Evolutionary conservation across 2,888 invertebrate genomes (phyloP), one percentile per base, ranked within the genome.

Genomic region (Xylophagus ater): DNA sequence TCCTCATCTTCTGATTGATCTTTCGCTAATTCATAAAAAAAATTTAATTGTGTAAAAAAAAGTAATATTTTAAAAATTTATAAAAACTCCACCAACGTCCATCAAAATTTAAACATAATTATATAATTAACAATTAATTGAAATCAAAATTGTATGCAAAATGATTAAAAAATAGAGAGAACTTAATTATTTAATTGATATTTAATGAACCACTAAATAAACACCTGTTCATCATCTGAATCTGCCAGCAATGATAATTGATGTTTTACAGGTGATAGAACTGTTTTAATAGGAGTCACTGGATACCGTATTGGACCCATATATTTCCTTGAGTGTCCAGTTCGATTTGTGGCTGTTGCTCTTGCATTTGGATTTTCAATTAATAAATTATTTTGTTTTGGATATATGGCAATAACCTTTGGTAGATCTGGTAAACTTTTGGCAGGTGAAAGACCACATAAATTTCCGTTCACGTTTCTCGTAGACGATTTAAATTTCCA

Each of bases 211-310:
- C n/a, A n/a, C n/a, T 54, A 75, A 59, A 76, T 74, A 68, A 75
- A 76, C 60, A 76, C 73, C 60, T 76, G 76, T 57, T 76, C 75
- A 53, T 75, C 74, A 53, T 75, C 74, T 2, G 74, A 74, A 50
- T 46, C 45, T 13, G 45, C 47, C 23, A 49, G 20, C 12, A 47
- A 42, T 13, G 47, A 47, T 29, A 46, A 33, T 21, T 45, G 41
- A 29, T 42, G 43, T 20, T 41, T 38, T n/a, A 37, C 20, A 17
- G 43, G 43, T 23, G 43, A 41, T 12, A 41, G 34, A 8, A 44
- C 25, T 10, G 28, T 37, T 46, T 60, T 60, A 38, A 74, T 69
- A 28, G 77, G 77, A 21, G 77, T 77, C 5, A 77, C 76, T 3
- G 77, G 77, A 56, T 76, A 77, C 47, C 69, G 61, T 1, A 76